Evolutionary conservation across 2,888 invertebrate genomes (phyloP).

Genomic region (Phyllotreta striolata): DNA sequence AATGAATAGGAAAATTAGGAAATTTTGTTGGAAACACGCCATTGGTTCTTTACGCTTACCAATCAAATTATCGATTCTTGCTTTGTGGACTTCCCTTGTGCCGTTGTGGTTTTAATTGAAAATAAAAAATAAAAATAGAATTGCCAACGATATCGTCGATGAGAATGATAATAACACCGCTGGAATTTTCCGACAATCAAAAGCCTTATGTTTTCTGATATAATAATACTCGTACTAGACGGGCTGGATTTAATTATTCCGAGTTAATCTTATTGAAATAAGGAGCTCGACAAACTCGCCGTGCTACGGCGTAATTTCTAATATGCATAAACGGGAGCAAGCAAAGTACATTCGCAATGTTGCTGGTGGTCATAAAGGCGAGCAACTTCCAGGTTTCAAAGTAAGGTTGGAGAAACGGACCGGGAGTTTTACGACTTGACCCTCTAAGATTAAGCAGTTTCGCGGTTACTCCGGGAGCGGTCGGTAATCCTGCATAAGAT

Average conservation of each 20-base stretch:
- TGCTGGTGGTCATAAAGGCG: conserved; percentile 12
- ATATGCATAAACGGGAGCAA: conserved; percentile 2
- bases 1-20: neutral
- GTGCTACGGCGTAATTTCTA: neutral
- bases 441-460: conserved; percentile 60
- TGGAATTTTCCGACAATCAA: no score
- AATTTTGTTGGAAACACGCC: conserved; percentile 3
- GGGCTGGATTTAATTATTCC: no score
- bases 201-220: no score
- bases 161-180: no score
- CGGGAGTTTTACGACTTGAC: conserved; percentile 57
- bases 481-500: conserved; percentile 51
- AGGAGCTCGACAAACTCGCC: no score
- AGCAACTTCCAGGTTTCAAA: conserved; percentile 39
- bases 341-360: neutral
- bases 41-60: conserved; percentile 16
- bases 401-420: conserved; percentile 12
- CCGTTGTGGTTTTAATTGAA: conserved; percentile 19
- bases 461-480: conserved; percentile 57
- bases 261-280: no score
- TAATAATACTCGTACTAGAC: no score
- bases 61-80: conserved; percentile 27
- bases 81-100: conserved; percentile 8
- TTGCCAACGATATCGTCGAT: neutral
- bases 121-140: conserved; percentile 9